These are phyloP conservation scores for Chrysolina americana DNA, from an alignment of 2,888 invertebrate species.

Conservation along the genomic window DNA sequence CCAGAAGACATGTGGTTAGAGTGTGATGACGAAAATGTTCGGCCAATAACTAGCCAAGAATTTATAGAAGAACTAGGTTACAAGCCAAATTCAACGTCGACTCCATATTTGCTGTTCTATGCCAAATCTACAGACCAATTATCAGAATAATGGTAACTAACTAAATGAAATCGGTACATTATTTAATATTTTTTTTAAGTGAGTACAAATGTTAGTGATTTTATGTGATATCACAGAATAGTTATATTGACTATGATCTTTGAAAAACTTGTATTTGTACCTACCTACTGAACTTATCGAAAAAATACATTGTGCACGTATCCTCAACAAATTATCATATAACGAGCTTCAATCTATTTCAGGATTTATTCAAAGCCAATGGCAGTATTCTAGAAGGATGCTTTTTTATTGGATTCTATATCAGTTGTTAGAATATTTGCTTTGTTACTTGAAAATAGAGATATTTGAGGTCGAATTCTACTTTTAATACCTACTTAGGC, in stretches of 20 bases:
- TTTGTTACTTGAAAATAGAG: slow-evolving; percentile 3
- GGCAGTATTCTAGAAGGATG: neutral
- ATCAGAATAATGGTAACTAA: slow-evolving; percentile 47
- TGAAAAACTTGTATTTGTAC: slow-evolving; percentile 45
- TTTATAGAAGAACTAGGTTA: slow-evolving; percentile 84
- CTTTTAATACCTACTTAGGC: neutral
- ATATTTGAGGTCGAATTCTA: neutral
- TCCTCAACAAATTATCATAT: neutral
- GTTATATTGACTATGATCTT: slow-evolving; percentile 43
- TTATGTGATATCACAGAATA: slow-evolving; percentile 58
- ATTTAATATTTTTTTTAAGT: slow-evolving; percentile 50
- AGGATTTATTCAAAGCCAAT: neutral
- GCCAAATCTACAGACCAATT: slow-evolving; percentile 65
- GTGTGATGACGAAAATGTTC: slow-evolving; percentile 90
- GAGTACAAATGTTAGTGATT: slow-evolving; percentile 57
- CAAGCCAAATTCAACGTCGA: slow-evolving; percentile 83
- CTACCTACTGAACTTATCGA: slow-evolving; percentile 33
- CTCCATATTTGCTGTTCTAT: slow-evolving; percentile 91
- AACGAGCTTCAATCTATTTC: slow-evolving; percentile 30
- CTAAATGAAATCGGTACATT: slow-evolving; percentile 40
- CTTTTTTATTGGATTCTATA: slow-evolving; percentile 6
- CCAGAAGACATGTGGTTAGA: slow-evolving; percentile 79
- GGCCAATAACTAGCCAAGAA: slow-evolving; percentile 83
- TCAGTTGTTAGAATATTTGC: slow-evolving; percentile 4
- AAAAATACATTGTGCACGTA: slow-evolving; percentile 26